A percentile compares a stretch with the other conserved stretches of the same genome.
phyloP scores from a whole-genome alignment of 2,888 invertebrate species.

The Apomyelois bistriatella region DNA sequence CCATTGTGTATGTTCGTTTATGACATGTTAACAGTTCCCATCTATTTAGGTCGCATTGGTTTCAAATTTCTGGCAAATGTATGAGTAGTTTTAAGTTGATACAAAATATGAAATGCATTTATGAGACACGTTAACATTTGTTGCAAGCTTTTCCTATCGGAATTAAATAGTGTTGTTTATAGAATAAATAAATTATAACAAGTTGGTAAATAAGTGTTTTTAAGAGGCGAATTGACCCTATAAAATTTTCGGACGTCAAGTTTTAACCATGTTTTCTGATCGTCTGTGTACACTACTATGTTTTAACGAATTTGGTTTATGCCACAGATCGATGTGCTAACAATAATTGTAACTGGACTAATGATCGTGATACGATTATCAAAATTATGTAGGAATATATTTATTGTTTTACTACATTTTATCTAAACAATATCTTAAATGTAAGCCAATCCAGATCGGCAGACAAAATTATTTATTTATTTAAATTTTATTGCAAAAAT shows the following conservation, averaged over 20 bases:
- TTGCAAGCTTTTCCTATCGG: conserved; percentile 1
- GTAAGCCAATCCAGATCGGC: too few relatives aligned
- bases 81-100: not conserved
- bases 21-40: not conserved
- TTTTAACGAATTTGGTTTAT: not conserved
- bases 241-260: not conserved
- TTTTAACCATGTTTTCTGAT: not conserved
- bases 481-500: too few relatives aligned
- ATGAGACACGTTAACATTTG: conserved; percentile 2
- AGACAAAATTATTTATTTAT: too few relatives aligned
- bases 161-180: not conserved
- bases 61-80: conserved; percentile 4
- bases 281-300: not conserved
- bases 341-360: not conserved
- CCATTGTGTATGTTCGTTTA: not conserved
- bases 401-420: not conserved
- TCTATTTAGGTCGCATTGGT: not conserved
- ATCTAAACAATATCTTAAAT: too few relatives aligned
- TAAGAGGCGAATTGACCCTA: not conserved
- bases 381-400: conserved; percentile 2
- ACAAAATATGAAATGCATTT: conserved; percentile 2
- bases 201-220: not conserved
- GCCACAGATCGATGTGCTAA: not conserved
- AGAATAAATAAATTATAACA: not conserved
- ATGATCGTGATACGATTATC: not conserved